Conservation (phyloP, 2,797 vertebrate species). For the Gymnopithys bicolor region DNA sequence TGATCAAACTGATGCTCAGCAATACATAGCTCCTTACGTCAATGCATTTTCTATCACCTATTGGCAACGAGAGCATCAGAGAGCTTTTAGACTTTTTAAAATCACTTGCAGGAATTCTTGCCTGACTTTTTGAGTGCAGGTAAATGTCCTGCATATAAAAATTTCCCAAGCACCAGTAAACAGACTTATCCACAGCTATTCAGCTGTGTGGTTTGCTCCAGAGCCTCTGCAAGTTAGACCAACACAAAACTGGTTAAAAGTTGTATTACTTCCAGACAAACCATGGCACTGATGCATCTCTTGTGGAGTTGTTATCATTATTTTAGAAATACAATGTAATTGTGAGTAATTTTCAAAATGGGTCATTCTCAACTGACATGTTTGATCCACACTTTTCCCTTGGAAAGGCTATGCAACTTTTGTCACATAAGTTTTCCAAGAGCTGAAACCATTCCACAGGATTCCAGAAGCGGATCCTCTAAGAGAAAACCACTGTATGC, state of each 20-base stretch:
- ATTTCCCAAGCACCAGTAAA: not conserved
- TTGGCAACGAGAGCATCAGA: constrained; percentile 42
- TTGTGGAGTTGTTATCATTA: not conserved
- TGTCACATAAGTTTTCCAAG: not conserved
- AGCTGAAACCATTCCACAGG: not conserved
- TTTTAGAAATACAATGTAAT: not conserved
- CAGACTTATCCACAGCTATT: not conserved
- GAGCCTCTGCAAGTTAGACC: not conserved
- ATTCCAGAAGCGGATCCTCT: not conserved
- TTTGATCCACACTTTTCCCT: not conserved
- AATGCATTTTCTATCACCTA: constrained; percentile 57
- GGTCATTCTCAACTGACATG: not conserved
- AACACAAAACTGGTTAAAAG: not conserved
- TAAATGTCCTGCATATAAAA: not conserved
- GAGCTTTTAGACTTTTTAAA: constrained; percentile 55
- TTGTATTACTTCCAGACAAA: not conserved
- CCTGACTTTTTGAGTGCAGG: not conserved
- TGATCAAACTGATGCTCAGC: constrained; percentile 62
- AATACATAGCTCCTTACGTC: constrained; percentile 58
- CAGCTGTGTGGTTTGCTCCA: not conserved
- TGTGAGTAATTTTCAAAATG: not conserved
- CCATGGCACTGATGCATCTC: not conserved
- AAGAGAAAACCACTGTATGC: not conserved
- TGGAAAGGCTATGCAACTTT: not conserved
- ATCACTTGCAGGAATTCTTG: constrained; percentile 31